Percentiles rank a stretch among this genome's conserved stretches.
Evolutionary conservation across 2,888 invertebrate species (phyloP).

Genomic region (Taphrorychus bicolor): DNA sequence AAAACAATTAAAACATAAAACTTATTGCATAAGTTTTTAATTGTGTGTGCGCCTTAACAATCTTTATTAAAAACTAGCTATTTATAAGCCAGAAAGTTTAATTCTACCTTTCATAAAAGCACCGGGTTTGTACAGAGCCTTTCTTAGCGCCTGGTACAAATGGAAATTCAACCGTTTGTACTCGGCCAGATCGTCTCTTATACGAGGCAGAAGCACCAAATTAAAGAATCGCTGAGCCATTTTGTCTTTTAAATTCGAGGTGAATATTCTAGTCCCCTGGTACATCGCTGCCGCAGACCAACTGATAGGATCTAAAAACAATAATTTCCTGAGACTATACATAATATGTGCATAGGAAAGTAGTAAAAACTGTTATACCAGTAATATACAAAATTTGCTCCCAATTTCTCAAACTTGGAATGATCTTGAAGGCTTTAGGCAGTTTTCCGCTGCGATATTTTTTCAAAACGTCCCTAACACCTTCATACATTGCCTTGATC

Average conservation of each 20-base stretch:
- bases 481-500: conserved; percentile 87
- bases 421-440: conserved; percentile 97
- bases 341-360: background rate
- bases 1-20: too few relatives aligned
- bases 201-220: conserved; percentile 87
- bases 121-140: conserved; percentile 94
- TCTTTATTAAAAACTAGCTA: too few relatives aligned
- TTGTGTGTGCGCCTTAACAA: too few relatives aligned
- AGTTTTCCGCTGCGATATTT: conserved; percentile 95
- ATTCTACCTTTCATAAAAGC: conserved; percentile 98
- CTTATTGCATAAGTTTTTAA: too few relatives aligned
- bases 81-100: too few relatives aligned
- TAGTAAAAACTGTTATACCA: too few relatives aligned
- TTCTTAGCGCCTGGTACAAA: conserved; percentile 91
- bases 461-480: conserved; percentile 84
- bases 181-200: conserved; percentile 94
- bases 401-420: conserved; percentile 93
- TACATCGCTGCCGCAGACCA: conserved; percentile 99
- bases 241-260: conserved; percentile 94
- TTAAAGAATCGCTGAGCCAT: conserved; percentile 96
- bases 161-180: conserved; percentile 96
- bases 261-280: conserved; percentile 93
- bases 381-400: conserved; percentile 58
- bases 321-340: background rate
- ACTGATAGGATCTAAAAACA: conserved; percentile 77